These are phyloP conservation scores for Lasiommata megera DNA, from an alignment of 2,888 invertebrate genomes.

Conservation along the genomic window DNA sequence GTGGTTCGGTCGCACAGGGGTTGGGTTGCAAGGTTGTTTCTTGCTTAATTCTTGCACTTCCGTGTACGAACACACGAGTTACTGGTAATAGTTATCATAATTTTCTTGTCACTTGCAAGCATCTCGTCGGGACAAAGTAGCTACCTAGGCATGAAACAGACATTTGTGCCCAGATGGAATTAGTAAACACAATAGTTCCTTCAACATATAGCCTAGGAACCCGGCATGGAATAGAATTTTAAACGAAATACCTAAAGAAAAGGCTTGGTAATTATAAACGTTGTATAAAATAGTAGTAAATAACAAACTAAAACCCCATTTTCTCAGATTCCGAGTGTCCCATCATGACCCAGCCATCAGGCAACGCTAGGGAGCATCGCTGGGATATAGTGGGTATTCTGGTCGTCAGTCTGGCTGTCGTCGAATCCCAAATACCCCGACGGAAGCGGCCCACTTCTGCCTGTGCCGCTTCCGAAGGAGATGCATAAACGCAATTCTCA, in stretches of 20 bases:
- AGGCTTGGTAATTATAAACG: not conserved
- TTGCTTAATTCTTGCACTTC: not conserved
- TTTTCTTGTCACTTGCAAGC: slow-evolving; percentile 20
- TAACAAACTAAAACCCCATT: no score
- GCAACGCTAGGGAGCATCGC: no score
- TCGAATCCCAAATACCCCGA: no score
- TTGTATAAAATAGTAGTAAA: no score
- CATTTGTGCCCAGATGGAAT: not conserved
- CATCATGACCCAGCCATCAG: no score
- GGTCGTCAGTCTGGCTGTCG: no score
- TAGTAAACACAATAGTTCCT: slow-evolving; percentile 13
- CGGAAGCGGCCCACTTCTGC: no score
- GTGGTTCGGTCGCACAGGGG: no score
- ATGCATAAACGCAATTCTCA: no score
- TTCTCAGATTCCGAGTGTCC: no score
- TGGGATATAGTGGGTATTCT: no score
- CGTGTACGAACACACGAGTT: not conserved
- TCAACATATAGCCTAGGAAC: slow-evolving; percentile 4
- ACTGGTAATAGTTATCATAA: not conserved
- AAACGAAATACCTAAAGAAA: not conserved
- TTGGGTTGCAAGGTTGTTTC: not conserved
- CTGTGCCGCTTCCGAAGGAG: no score
- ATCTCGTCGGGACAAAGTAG: slow-evolving; percentile 5
- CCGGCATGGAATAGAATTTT: slow-evolving; percentile 13
- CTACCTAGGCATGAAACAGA: not conserved